Conservation (phyloP, 1,140 invertebrate species). For the Diuraphis noxia region DNA sequence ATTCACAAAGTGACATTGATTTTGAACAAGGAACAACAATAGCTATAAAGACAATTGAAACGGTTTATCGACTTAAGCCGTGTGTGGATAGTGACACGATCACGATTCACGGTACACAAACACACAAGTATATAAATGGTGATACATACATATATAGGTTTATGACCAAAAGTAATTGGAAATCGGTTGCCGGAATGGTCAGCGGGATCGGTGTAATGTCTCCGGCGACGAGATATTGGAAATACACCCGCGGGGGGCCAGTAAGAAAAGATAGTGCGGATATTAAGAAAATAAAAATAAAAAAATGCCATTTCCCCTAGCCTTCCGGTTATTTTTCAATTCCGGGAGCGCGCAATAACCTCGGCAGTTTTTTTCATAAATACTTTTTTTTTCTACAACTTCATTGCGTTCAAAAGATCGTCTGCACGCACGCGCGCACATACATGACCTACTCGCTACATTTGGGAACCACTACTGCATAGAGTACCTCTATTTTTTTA, state of each 20-base stretch:
- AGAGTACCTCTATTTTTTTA: background rate
- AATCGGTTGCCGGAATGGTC: background rate
- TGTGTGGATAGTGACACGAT: background rate
- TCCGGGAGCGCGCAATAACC: background rate
- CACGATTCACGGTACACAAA: background rate
- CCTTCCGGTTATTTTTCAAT: background rate
- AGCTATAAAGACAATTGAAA: background rate
- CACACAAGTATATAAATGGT: no score
- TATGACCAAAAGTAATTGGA: conserved; percentile 17
- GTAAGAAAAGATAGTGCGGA: background rate
- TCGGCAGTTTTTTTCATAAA: background rate
- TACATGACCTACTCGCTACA: background rate
- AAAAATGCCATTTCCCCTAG: background rate
- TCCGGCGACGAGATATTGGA: background rate
- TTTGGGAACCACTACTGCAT: background rate
- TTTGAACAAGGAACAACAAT: background rate
- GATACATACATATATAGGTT: background rate
- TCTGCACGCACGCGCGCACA: background rate
- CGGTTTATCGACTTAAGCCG: background rate
- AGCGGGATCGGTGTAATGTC: background rate
- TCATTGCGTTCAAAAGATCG: background rate
- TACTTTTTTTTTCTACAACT: background rate
- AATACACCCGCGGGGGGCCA: conserved; percentile 18
- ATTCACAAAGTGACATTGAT: background rate
- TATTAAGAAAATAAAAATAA: conserved; percentile 21